These are phyloP conservation scores for Microplitis deprimator DNA, from an alignment of 2,888 invertebrate species.

Conservation along the genomic window DNA sequence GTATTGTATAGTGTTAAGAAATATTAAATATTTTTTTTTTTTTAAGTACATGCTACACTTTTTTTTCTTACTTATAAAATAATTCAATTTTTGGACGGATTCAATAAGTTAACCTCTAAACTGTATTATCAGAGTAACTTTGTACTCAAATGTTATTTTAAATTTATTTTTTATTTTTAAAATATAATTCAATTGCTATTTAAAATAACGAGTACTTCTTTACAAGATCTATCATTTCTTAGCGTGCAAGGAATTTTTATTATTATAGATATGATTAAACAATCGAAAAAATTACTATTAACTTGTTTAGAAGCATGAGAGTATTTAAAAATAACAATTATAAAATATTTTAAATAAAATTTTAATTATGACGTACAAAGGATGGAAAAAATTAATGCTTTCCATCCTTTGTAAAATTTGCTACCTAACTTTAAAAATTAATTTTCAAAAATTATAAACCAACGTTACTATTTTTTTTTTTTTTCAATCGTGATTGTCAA, in stretches of 20 bases:
- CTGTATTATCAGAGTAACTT: background rate
- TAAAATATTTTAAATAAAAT: background rate
- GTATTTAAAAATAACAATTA: background rate
- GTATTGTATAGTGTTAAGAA: constrained; percentile 2
- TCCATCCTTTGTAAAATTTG: background rate
- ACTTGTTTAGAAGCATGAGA: background rate
- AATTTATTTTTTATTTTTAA: constrained; percentile 15
- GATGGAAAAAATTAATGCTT: background rate
- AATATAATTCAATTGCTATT: background rate
- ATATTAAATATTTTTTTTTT: constrained; percentile 17
- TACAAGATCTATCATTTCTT: background rate
- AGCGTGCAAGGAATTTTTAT: background rate
- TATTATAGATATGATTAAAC: background rate
- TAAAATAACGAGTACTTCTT: background rate
- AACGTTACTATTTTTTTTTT: background rate
- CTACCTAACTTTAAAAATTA: background rate
- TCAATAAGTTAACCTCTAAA: background rate
- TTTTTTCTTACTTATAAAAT: constrained; percentile 11
- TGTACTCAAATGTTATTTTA: background rate
- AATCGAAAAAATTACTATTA: background rate
- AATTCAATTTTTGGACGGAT: constrained; percentile 26
- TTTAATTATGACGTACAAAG: too few relatives aligned
- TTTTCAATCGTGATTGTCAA: background rate
- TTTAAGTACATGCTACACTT: constrained; percentile 33
- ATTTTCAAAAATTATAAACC: background rate